Base-by-base conservation (phyloP, 2,113 vertebrate genomes). In the Pteruthius melanotis region DNA sequence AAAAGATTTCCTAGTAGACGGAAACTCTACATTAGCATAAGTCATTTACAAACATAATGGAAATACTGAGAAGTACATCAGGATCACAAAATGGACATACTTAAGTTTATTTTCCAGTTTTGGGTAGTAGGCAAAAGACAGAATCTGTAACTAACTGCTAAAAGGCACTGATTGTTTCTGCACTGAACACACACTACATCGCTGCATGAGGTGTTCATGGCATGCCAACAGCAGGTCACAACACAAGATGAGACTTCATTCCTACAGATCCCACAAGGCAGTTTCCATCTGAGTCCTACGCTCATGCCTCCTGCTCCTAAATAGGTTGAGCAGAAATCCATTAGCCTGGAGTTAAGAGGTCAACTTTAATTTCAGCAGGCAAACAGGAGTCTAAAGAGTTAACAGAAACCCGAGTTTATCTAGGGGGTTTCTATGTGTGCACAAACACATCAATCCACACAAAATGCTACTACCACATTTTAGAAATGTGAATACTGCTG, bases 211-310 rank as follows among this genome's bases (percentile, higher is more conserved):
- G 53, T 2, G 11, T 11, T 33, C 33, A 47, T 39, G 3, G 3
- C 27, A 50, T 2, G 18, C 35, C 74, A 82, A 28, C 6, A 17
- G 11, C 83, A 56, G 39, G 45, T 44, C 71, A 47, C 27, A 26
- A 10, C 40, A 22, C 18, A 26, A 37, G 47, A 71, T 3, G 2
- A 54, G 37, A 84, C 35, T 37, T 91, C 33, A 37, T 14, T 69
- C 74, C 59, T 61, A 35, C 23, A 61, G 50, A 60, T 7, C 45
- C 19, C 50, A 56, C 60, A 49, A 12, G 59, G 49, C 40, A 26
- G 27, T 7, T 87, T n/a, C 35, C 63, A 93, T 27, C 70, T 0
- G 0, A 83, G 54, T 20, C 5, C 1, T 28, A 28, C 0, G 0
- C 42, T 90, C 39, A 15, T 2, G 0, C 22, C 40, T 59, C 57